These are phyloP conservation scores for Lepilemur ruficaudatus DNA, from an alignment of 2,797 vertebrate genomes.

Conservation along the genomic window DNA sequence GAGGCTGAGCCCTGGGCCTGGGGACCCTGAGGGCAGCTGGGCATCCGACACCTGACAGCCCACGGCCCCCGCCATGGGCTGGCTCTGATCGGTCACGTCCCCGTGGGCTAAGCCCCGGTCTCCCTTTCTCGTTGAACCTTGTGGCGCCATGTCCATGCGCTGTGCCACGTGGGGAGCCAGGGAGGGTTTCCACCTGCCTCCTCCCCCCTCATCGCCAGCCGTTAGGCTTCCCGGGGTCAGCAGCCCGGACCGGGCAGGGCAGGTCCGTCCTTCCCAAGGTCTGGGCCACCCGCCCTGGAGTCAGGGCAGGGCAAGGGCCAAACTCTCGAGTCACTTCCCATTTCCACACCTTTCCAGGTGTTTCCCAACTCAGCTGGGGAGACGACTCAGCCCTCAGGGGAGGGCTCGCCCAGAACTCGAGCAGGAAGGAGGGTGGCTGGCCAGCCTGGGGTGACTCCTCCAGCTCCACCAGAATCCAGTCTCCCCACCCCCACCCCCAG, in stretches of 20 bases:
- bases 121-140: not conserved
- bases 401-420: rapidly evolving
- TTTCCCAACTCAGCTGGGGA: not conserved
- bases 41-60: not conserved
- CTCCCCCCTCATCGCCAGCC: not conserved
- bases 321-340: rapidly evolving
- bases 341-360: not conserved
- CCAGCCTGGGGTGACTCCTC: not conserved
- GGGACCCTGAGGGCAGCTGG: not conserved
- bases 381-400: not conserved
- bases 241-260: not conserved
- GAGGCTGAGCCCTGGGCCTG: not conserved
- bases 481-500: not conserved
- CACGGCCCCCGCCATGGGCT: rapidly evolving
- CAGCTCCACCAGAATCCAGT: not conserved
- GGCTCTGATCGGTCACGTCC: rapidly evolving
- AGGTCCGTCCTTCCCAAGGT: not conserved
- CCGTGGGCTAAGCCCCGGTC: too few species aligned
- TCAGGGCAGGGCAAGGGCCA: not conserved
- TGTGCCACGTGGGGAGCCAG: not conserved
- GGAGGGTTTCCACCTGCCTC: not conserved
- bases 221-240: not conserved
- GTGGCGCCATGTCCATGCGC: rapidly evolving
- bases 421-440: not conserved
- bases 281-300: not conserved